Conservation (phyloP, 2,113 vertebrate species). For the Ailurus styani region DNA sequence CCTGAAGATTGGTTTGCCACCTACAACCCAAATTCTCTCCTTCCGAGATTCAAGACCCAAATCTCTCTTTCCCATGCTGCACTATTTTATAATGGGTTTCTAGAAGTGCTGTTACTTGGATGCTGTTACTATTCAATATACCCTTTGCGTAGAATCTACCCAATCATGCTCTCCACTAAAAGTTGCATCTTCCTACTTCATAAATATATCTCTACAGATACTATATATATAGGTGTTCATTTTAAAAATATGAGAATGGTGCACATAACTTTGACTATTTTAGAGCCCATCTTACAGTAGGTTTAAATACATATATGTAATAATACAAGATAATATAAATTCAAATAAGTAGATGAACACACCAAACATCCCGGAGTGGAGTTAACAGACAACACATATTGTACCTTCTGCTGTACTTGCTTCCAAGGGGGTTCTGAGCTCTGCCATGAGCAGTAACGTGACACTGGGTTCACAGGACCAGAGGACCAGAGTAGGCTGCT, state of each 20-base stretch:
- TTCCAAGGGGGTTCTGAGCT: not conserved
- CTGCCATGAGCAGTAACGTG: not conserved
- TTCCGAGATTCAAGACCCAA: not conserved
- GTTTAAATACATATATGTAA: not conserved
- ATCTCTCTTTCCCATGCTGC: not conserved
- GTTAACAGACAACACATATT: not conserved
- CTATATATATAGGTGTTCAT: not conserved
- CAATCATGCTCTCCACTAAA: not conserved
- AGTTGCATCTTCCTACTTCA: not conserved
- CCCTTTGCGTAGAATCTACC: not conserved
- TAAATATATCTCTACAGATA: not conserved
- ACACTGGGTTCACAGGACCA: not conserved
- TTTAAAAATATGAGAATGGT: not conserved
- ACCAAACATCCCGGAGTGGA: not conserved
- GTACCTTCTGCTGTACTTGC: not conserved
- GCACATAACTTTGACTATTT: not conserved
- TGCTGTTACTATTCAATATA: not conserved
- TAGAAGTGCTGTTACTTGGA: not conserved
- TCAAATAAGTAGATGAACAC: not conserved
- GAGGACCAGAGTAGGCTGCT: not conserved
- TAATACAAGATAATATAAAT: not conserved
- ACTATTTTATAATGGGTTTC: not conserved
- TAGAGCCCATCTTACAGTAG: not conserved
- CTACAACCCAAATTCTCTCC: not conserved
- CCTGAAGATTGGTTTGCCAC: not conserved